These are phyloP conservation scores for Entomobrya proxima DNA, from an alignment of 2,888 invertebrate species.

Conservation along the genomic window DNA sequence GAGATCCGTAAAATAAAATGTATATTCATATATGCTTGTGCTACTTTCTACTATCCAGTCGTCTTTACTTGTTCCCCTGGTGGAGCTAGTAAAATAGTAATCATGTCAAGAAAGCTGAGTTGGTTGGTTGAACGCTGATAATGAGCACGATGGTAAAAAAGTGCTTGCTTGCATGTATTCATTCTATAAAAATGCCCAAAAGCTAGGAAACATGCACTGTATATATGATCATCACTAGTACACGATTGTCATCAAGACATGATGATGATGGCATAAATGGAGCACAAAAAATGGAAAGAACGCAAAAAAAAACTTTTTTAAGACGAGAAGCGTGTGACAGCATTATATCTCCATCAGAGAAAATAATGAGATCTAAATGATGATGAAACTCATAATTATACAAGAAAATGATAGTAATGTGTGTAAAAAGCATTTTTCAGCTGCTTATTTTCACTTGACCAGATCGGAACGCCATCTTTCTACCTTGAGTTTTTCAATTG, in stretches of 20 bases:
- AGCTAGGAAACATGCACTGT: background rate
- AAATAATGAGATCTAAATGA: background rate
- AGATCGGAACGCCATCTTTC: background rate
- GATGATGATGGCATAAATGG: constrained; percentile 48
- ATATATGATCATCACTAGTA: background rate
- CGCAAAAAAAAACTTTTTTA: background rate
- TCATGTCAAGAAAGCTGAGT: constrained; percentile 33
- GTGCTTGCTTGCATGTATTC: background rate
- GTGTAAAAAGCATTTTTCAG: background rate
- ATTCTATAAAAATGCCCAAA: background rate
- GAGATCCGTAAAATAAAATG: background rate
- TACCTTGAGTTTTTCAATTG: background rate
- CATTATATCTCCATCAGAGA: background rate
- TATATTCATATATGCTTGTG: background rate
- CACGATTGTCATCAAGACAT: constrained; percentile 35
- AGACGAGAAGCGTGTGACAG: background rate
- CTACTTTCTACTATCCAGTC: background rate
- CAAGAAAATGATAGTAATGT: background rate
- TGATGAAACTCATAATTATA: background rate
- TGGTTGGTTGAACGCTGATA: background rate
- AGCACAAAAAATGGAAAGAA: background rate
- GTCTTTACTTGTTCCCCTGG: constrained; percentile 25
- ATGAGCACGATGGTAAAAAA: background rate
- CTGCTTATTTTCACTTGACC: too few relatives aligned
- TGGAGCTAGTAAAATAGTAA: constrained; percentile 47